phyloP scores from a whole-genome alignment of 2,888 invertebrate genomes.

The Mechanitis messenoides region DNA sequence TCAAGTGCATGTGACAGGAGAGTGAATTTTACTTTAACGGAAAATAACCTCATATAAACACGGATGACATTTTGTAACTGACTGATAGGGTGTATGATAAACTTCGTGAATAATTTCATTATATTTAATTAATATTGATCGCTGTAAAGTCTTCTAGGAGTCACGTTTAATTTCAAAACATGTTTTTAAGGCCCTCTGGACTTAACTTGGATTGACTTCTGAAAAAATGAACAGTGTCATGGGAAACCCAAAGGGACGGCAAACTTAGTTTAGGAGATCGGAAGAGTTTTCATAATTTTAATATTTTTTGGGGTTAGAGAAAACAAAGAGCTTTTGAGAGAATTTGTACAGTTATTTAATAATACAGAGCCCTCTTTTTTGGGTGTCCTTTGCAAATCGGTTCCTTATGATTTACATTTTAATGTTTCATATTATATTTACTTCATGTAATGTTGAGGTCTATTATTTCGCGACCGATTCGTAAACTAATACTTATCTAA shows the following conservation, averaged over 20 bases:
- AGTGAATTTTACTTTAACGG: too few species aligned
- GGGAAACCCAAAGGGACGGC: slow-evolving; percentile 4
- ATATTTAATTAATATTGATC: not conserved
- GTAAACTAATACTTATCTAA: too few species aligned
- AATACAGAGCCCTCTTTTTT: too few species aligned
- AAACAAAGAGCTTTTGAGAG: too few species aligned
- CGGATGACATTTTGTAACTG: not conserved
- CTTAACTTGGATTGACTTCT: not conserved
- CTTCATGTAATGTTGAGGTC: too few species aligned
- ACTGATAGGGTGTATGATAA: not conserved
- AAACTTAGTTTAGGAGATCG: slow-evolving; percentile 8
- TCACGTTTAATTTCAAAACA: slow-evolving; percentile 8
- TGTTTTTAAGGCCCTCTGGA: slow-evolving; percentile 7
- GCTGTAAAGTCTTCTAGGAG: not conserved
- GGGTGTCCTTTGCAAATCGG: too few species aligned
- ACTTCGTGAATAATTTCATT: slow-evolving; percentile 1
- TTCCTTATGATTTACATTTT: too few species aligned
- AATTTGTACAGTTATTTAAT: too few species aligned
- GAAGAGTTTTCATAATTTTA: slow-evolving; percentile 7
- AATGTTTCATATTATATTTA: too few species aligned
- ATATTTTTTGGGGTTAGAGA: not conserved
- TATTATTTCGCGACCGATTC: too few species aligned
- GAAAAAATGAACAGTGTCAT: slow-evolving; percentile 8
- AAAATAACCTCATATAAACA: too few species aligned
- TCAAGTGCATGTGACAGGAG: too few species aligned